These are phyloP conservation scores for Eupithecia subumbrata DNA, from an alignment of 2,888 invertebrate genomes.

Conservation along the genomic window DNA sequence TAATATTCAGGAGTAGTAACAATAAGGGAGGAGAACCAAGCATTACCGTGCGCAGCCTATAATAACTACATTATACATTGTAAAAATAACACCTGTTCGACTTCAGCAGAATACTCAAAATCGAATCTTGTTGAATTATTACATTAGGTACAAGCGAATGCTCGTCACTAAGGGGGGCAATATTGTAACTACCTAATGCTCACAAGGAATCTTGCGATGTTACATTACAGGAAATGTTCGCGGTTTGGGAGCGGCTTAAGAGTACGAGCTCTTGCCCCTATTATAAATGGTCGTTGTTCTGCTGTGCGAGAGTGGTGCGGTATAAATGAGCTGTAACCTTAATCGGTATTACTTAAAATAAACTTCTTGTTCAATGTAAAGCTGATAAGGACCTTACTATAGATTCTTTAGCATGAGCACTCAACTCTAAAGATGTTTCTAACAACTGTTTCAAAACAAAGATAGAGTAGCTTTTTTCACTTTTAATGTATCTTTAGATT, in stretches of 20 bases:
- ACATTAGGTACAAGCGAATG: too few relatives aligned
- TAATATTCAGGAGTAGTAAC: background rate
- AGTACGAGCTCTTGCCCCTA: background rate
- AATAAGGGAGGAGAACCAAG: background rate
- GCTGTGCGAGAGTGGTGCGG: background rate
- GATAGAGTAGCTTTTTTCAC: background rate
- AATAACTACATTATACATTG: too few relatives aligned
- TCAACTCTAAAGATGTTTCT: background rate
- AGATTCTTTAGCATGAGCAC: background rate
- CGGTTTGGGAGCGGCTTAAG: background rate
- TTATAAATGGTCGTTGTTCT: background rate
- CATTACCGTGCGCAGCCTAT: too few relatives aligned
- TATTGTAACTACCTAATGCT: too few relatives aligned
- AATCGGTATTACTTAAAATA: background rate
- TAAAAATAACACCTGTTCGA: background rate
- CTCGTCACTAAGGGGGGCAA: too few relatives aligned
- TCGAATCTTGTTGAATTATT: too few relatives aligned
- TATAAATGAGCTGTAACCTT: background rate
- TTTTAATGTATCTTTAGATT: background rate
- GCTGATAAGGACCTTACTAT: conserved; percentile 8
- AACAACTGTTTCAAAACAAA: background rate
- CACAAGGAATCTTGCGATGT: too few relatives aligned
- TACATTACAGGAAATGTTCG: too few relatives aligned
- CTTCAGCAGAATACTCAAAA: too few relatives aligned
- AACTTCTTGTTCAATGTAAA: background rate